These are phyloP conservation scores for Lochmaea crataegi DNA, from an alignment of 2,888 invertebrate species.

Conservation along the genomic window DNA sequence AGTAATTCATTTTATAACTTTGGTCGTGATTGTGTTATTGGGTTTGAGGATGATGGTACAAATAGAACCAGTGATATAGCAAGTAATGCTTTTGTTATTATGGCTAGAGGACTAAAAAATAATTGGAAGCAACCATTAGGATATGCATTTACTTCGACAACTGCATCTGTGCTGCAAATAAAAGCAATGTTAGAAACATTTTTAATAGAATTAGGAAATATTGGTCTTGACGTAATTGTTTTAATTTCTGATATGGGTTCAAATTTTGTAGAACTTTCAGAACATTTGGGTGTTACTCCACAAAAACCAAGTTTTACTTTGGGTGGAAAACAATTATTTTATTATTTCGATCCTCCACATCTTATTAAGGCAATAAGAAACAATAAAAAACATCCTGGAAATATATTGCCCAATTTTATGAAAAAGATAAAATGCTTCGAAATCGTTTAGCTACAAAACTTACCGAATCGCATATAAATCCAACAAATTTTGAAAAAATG, in stretches of 20 bases:
- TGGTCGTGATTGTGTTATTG: slow-evolving; percentile 22
- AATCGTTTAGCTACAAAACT: slow-evolving; percentile 39
- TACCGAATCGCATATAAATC: slow-evolving; percentile 43
- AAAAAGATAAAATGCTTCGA: slow-evolving; percentile 35
- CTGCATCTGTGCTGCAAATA: background rate
- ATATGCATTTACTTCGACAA: slow-evolving; percentile 15
- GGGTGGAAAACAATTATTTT: slow-evolving; percentile 24
- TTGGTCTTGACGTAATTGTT: slow-evolving; percentile 17
- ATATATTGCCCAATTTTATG: slow-evolving; percentile 40
- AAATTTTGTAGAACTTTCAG: slow-evolving; percentile 34
- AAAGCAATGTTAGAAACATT: slow-evolving; percentile 8
- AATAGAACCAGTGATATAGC: slow-evolving; percentile 7
- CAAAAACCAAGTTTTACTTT: slow-evolving; percentile 12
- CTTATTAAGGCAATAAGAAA: slow-evolving; percentile 41
- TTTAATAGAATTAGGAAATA: slow-evolving; percentile 17
- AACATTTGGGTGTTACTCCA: slow-evolving; percentile 27
- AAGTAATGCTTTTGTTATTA: slow-evolving; percentile 1
- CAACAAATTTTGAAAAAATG: slow-evolving; percentile 46
- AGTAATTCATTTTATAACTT: slow-evolving; percentile 16
- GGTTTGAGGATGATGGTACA: slow-evolving; percentile 13
- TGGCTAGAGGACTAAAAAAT: slow-evolving; percentile 16
- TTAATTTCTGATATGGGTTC: slow-evolving; percentile 34
- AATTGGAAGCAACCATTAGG: slow-evolving; percentile 22
- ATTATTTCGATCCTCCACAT: slow-evolving; percentile 37
- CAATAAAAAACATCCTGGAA: slow-evolving; percentile 36